phyloP scores from a whole-genome alignment of 2,888 invertebrate species.

The Xestia sexstrigata region DNA sequence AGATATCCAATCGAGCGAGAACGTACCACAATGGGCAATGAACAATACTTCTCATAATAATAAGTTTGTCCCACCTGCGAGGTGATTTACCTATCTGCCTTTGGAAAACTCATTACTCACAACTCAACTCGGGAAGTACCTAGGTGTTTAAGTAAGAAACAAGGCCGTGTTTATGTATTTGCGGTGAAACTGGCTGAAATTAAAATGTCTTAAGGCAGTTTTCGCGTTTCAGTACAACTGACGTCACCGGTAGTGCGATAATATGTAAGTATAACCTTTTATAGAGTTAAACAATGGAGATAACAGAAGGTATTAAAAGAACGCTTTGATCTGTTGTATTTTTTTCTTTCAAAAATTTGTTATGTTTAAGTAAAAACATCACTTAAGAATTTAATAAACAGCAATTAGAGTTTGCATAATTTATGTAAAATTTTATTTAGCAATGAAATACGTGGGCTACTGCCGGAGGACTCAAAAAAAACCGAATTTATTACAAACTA shows the following conservation, averaged over 20 bases:
- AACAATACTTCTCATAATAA: slow-evolving; percentile 28
- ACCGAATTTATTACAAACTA: too few species aligned
- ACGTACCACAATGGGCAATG: slow-evolving; percentile 46
- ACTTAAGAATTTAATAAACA: not conserved
- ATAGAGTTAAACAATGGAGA: not conserved
- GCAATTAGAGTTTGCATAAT: not conserved
- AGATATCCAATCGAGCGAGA: slow-evolving; percentile 53
- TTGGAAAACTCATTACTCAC: slow-evolving; percentile 49
- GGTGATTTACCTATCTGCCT: slow-evolving; percentile 15
- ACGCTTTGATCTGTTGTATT: not conserved
- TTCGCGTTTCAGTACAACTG: not conserved
- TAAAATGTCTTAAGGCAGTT: slow-evolving; percentile 8
- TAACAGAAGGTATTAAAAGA: not conserved
- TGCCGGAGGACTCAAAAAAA: too few species aligned
- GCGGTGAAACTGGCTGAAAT: slow-evolving; percentile 13
- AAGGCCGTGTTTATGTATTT: slow-evolving; percentile 12
- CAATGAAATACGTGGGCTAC: too few species aligned
- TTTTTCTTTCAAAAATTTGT: not conserved
- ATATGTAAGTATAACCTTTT: not conserved
- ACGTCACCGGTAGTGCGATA: not conserved
- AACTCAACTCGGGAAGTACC: slow-evolving; percentile 14
- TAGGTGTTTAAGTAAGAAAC: slow-evolving; percentile 40
- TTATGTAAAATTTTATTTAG: slow-evolving; percentile 1
- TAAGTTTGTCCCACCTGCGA: slow-evolving; percentile 33
- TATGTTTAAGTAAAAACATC: not conserved